A percentile compares a stretch with the other conserved stretches of the same genome.
Conservation (phyloP, 2,888 invertebrate genomes). For the Eilema griseolum region DNA sequence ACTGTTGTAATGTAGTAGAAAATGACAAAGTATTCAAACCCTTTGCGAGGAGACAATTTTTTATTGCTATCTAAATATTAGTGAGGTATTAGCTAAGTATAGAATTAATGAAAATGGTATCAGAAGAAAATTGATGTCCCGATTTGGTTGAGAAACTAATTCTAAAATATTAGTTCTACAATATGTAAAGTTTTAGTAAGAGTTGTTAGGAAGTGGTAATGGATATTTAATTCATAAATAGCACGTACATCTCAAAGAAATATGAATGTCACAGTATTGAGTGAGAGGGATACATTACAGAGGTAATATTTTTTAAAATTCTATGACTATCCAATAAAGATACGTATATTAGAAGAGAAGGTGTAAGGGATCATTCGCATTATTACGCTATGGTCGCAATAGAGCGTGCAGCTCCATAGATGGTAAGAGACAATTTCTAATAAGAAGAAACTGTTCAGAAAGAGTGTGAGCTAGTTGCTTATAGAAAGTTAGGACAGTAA, state of each 20-base stretch:
- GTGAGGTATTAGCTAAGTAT: neutral
- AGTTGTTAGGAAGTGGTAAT: neutral
- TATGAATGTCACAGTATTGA: neutral
- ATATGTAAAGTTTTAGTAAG: neutral
- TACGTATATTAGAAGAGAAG: neutral
- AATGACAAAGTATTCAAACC: no score
- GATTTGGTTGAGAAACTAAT: neutral
- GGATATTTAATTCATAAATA: neutral
- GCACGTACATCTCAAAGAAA: neutral
- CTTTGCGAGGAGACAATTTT: neutral
- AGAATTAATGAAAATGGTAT: neutral
- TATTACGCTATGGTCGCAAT: neutral
- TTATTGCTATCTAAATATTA: neutral
- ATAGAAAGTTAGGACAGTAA: neutral
- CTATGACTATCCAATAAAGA: neutral
- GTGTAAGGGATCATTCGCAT: neutral
- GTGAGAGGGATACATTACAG: neutral
- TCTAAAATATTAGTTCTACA: constrained; percentile 1
- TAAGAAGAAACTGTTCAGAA: neutral
- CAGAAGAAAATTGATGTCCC: neutral
- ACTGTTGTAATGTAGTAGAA: no score
- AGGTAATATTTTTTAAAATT: neutral
- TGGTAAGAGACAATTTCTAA: neutral
- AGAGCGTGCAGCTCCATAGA: neutral
- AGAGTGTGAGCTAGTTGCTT: neutral